Evolutionary conservation across 1,140 invertebrate genomes (phyloP).

Genomic region (Nautilus pompilius): DNA sequence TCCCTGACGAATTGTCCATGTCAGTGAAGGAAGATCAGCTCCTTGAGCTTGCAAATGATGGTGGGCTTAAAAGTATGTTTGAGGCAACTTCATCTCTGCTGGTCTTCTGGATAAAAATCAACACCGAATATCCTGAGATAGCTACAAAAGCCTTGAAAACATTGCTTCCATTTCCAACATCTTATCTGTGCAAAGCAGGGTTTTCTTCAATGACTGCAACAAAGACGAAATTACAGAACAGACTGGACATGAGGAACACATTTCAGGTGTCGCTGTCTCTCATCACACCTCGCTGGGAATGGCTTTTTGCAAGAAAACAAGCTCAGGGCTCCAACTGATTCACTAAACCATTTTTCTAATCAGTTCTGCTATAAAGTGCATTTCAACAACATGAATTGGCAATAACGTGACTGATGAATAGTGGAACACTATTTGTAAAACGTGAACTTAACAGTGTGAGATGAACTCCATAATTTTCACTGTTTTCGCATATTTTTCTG

Average conservation of each 20-base stretch:
- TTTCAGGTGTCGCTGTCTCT: constrained; percentile 1
- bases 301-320: too few relatives aligned
- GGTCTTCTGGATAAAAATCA: neutral
- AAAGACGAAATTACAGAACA: neutral
- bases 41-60: neutral
- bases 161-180: neutral
- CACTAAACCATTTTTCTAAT: too few relatives aligned
- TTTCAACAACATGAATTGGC: too few relatives aligned
- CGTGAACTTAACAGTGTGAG: too few relatives aligned
- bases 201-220: neutral
- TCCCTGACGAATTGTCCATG: neutral
- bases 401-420: too few relatives aligned
- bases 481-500: too few relatives aligned
- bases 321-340: too few relatives aligned
- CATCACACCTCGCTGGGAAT: neutral
- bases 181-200: too few relatives aligned
- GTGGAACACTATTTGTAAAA: too few relatives aligned
- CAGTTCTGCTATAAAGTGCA: too few relatives aligned
- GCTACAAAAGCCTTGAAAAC: neutral
- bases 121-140: neutral
- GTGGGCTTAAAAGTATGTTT: constrained; percentile 3
- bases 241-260: neutral
- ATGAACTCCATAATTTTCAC: too few relatives aligned
- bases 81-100: neutral
- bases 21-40: neutral